phyloP scores from a whole-genome alignment of 2,888 invertebrate genomes.

The Tenthredo amoena region DNA sequence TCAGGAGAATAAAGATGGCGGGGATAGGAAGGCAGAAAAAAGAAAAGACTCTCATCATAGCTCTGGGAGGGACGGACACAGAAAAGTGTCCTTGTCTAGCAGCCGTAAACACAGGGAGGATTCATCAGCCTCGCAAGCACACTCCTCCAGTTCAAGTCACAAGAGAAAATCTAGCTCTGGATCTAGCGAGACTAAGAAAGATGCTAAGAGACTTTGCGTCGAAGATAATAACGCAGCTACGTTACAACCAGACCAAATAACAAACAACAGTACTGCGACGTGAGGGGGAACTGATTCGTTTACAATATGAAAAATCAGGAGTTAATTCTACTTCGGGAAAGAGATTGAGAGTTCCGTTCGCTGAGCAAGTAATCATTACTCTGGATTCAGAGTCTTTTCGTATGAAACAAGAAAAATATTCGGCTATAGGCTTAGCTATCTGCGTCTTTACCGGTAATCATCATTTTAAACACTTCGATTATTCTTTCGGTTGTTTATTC shows the following conservation, averaged over 20 bases:
- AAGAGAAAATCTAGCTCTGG: constrained; percentile 70
- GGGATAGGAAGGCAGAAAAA: constrained; percentile 58
- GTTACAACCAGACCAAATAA: constrained; percentile 58
- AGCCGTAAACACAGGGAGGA: constrained; percentile 59
- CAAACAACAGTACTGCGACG: constrained; percentile 41
- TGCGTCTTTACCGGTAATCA: neutral
- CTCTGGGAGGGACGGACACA: constrained; percentile 62
- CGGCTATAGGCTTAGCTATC: neutral
- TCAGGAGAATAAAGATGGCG: constrained; percentile 56
- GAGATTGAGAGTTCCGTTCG: neutral
- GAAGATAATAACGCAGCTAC: constrained; percentile 59
- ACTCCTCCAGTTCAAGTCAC: constrained; percentile 68
- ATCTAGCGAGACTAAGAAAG: constrained; percentile 63
- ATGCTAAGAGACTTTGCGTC: constrained; percentile 66
- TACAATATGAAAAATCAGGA: neutral
- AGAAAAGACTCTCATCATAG: constrained; percentile 62
- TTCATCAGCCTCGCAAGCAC: constrained; percentile 61
- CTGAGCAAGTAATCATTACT: neutral
- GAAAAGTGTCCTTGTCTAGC: constrained; percentile 59
- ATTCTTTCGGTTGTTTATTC: neutral
- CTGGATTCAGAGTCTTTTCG: neutral
- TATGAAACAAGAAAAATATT: neutral
- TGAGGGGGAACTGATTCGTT: constrained; percentile 29
- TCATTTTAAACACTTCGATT: neutral
- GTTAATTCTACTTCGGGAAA: neutral